These are phyloP conservation scores for Timema podura DNA, from an alignment of 2,888 invertebrate genomes.

Conservation along the genomic window DNA sequence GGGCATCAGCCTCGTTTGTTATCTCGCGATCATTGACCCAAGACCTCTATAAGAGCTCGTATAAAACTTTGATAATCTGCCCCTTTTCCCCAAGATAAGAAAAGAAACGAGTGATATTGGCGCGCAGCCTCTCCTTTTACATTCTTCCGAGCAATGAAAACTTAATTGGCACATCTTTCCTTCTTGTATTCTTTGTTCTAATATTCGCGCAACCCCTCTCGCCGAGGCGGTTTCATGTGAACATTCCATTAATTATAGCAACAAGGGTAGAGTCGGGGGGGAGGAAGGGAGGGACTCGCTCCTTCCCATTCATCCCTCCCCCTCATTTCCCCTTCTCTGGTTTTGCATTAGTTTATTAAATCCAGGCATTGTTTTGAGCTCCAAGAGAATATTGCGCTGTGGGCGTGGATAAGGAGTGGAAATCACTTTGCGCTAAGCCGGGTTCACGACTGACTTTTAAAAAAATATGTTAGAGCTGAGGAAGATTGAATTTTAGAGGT, in stretches of 20 bases:
- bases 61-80: too few relatives aligned
- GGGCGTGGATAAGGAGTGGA: slow-evolving; percentile 12
- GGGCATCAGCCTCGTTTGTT: too few relatives aligned
- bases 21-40: too few relatives aligned
- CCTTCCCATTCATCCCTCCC: slow-evolving; percentile 18
- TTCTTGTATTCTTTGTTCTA: slow-evolving; percentile 24
- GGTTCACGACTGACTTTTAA: neutral
- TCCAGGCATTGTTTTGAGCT: slow-evolving; percentile 31
- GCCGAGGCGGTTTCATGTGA: slow-evolving; percentile 30
- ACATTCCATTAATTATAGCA: slow-evolving; percentile 33
- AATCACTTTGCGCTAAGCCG: slow-evolving; percentile 5
- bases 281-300: neutral
- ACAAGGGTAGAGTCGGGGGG: slow-evolving; percentile 25
- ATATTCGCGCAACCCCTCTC: slow-evolving; percentile 20
- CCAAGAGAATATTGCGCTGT: slow-evolving; percentile 11
- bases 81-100: too few relatives aligned
- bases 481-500: too few relatives aligned
- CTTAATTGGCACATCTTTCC: slow-evolving; percentile 26
- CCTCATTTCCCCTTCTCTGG: slow-evolving; percentile 19
- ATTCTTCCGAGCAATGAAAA: slow-evolving; percentile 12
- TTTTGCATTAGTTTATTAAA: slow-evolving; percentile 33
- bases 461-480: neutral
- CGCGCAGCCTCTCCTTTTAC: too few relatives aligned
- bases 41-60: too few relatives aligned
- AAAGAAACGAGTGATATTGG: too few relatives aligned